phyloP scores from a whole-genome alignment of 2,888 invertebrate species.

The Physocephala rufipes region DNA sequence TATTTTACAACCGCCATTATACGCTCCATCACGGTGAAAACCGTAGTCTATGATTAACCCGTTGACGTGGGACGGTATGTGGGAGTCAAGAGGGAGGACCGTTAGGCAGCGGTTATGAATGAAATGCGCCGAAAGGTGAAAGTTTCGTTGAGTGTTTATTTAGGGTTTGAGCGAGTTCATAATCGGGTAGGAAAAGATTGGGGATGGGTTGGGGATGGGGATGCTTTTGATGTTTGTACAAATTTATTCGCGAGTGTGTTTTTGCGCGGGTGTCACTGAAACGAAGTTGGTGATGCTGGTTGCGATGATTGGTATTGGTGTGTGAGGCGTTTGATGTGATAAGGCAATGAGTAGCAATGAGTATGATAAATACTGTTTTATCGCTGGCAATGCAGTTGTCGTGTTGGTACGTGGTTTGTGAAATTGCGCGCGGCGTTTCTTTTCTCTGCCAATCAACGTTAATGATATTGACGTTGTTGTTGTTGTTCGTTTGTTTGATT shows the following conservation, averaged over 20 bases:
- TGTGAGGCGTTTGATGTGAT: neutral
- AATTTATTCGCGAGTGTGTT: neutral
- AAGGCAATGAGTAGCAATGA: neutral
- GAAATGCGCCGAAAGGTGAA: too few relatives aligned
- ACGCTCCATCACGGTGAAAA: conserved; percentile 37
- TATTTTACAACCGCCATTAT: conserved; percentile 47
- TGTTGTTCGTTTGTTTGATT: neutral
- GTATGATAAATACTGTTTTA: conserved; percentile 19
- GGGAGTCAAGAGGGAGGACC: too few relatives aligned
- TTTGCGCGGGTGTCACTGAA: neutral
- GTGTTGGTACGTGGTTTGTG: neutral
- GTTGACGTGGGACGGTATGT: too few relatives aligned
- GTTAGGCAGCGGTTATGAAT: neutral
- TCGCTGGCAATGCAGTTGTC: conserved; percentile 6
- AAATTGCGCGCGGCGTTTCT: neutral
- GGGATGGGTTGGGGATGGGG: too few relatives aligned
- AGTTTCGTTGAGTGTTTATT: too few relatives aligned
- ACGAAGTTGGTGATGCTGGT: neutral
- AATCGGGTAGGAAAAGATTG: neutral
- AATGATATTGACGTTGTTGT: neutral
- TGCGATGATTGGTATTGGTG: neutral
- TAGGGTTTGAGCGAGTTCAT: neutral
- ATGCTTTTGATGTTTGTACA: neutral
- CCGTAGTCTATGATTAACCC: too few relatives aligned
- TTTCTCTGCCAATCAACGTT: neutral